Base-by-base conservation (phyloP, 2,888 invertebrate genomes). In the Mayetiola destructor region DNA sequence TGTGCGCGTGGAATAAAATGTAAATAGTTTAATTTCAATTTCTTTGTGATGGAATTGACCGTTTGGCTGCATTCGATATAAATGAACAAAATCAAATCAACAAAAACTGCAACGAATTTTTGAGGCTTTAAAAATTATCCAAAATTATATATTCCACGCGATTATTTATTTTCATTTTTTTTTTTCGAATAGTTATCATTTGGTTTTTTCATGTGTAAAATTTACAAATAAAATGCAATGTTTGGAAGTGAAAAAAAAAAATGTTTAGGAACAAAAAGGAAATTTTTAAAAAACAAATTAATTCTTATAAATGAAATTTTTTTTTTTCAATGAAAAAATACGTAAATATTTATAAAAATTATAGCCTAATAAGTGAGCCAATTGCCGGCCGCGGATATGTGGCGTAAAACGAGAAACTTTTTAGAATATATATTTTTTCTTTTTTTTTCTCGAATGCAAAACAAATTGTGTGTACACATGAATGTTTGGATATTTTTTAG, bases 321-420 rank as follows among this genome's bases (percentile, higher is more conserved):
- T 21, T 42, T 48, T 40, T 40, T 12, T 21, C 10, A 40, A 40
- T 3, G 20, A 18, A 6, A 39, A 39, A 48, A 48, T 48, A 27
- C 48, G 48, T 27, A 48, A 48, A 48, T 48, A 48, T 48, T 48
- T 48, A 48, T 48, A 48, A 48, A 48, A 48, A 48, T 48, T 48
- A 48, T 48, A 48, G 48, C 48, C 27, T n/a, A n/a, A n/a, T n/a
- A n/a, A n/a, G n/a, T n/a, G n/a, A n/a, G n/a, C n/a, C n/a, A n/a
- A n/a, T n/a, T n/a, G n/a, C n/a, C n/a, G n/a, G n/a, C n/a, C n/a
- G n/a, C n/a, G n/a, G n/a, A n/a, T n/a, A n/a, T n/a, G n/a, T n/a
- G n/a, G n/a, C n/a, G n/a, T n/a, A n/a, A n/a, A n/a, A n/a, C n/a
- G 8, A 48, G 48, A 48, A 48, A 48, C 27, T 48, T 39, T 48